phyloP scores from a whole-genome alignment of 2,888 invertebrate genomes.

The Diogma glabrata region DNA sequence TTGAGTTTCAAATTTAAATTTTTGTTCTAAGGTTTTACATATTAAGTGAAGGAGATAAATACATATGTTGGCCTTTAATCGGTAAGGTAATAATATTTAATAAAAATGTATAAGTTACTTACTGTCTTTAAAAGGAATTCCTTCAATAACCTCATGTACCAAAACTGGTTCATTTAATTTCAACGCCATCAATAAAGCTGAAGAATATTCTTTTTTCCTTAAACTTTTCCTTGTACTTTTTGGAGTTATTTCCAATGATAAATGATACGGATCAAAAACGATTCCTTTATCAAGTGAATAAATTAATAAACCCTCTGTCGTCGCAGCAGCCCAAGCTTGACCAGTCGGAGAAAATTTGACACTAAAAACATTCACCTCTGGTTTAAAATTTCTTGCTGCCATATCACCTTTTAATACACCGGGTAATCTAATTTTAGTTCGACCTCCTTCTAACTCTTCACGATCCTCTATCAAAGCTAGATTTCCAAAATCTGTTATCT shows the following conservation, averaged over 20 bases:
- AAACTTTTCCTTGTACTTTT: slow-evolving; percentile 48
- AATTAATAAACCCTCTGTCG: slow-evolving; percentile 88
- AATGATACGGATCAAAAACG: slow-evolving; percentile 86
- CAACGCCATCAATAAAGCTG: slow-evolving; percentile 74
- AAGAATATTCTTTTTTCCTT: slow-evolving; percentile 46
- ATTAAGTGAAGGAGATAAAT: too few relatives aligned
- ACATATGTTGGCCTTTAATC: too few relatives aligned
- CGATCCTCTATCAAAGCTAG: slow-evolving; percentile 75
- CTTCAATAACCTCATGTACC: slow-evolving; percentile 70
- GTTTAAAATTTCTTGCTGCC: slow-evolving; percentile 73
- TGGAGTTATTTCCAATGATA: slow-evolving; percentile 77
- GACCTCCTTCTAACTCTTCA: slow-evolving; percentile 60
- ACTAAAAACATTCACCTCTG: slow-evolving; percentile 73
- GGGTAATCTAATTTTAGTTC: slow-evolving; percentile 64
- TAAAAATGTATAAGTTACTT: too few relatives aligned
- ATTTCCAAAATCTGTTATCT: slow-evolving; percentile 91
- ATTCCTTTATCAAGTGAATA: slow-evolving; percentile 63
- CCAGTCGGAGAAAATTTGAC: slow-evolving; percentile 92
- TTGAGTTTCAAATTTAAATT: too few relatives aligned
- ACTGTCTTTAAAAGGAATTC: slow-evolving; percentile 66
- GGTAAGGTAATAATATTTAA: too few relatives aligned
- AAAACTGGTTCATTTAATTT: slow-evolving; percentile 70
- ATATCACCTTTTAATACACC: slow-evolving; percentile 84
- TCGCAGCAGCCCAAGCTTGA: slow-evolving; percentile 82
- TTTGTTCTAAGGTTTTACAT: too few relatives aligned